Evolutionary conservation across 92 coral and sea anemone genomes (phyloP), one percentile per base, ranked within the genome.

Genomic region (Isaurus tuberculatus): DNA sequence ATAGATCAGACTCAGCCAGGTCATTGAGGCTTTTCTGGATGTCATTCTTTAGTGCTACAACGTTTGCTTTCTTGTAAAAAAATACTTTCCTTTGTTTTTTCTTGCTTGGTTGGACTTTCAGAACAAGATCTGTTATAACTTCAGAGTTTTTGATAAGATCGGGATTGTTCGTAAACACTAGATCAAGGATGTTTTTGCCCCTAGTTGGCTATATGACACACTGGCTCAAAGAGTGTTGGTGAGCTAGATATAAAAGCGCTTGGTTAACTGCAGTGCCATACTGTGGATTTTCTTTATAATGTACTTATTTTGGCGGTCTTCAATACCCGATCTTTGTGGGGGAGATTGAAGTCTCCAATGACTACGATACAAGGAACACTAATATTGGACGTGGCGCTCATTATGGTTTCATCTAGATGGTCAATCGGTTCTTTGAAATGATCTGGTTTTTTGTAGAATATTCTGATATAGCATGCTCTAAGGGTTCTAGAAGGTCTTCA

Each of bases 291-390:
- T n/a, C n/a, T 73, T 65, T 68, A 72, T 16, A 28, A 79, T 27
- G 70, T 72, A 80, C 49, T 86, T 86, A 72, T 2, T 81, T 72
- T 71, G 70, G 48, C 80, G 31, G 71, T 80, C 90, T 42, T 69
- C 36, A 27, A 79, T 27, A 48, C 74, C 86, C 86, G 80, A 15
- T 42, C 74, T n/a, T 68, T 70, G 42, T 58, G 89, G 28, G 80
- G 73, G 26, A 79, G 73, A 80, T 86, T 79, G 32, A 86, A 70
- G 71, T 86, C 80, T 25, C 85, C 85, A 86, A 70, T 70, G 33
- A 68, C 28, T 19, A 67, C 20, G 14, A 65, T n/a, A 66, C 32
- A 15, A 17, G 85, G 85, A 23, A 67, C 15, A 36, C 37, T 46
- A 53, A 7, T 55, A 36, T 15, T 72, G 70, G 72, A 83, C 25